A percentile compares a stretch with the other conserved stretches of the same genome.
Evolutionary conservation across 2,888 invertebrate genomes (phyloP).

Genomic region (Amiota minor): DNA sequence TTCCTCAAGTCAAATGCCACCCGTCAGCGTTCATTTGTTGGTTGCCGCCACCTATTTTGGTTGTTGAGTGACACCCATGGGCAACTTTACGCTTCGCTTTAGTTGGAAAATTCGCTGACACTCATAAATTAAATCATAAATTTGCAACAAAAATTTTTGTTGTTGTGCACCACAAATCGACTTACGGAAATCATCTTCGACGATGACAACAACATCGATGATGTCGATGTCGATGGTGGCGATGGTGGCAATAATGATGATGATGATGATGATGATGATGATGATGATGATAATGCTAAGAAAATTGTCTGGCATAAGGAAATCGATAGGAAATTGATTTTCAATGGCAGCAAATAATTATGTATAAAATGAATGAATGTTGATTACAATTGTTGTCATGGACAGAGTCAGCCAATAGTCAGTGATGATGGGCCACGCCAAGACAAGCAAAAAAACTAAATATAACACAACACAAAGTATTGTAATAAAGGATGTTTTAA

Average conservation of each 20-base stretch:
- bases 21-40: background rate
- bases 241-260: background rate
- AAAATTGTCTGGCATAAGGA: constrained; percentile 49
- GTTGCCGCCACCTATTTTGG: no score
- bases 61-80: background rate
- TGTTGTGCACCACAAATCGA: background rate
- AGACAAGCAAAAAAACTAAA: background rate
- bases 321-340: constrained; percentile 65
- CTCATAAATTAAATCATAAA: constrained; percentile 66
- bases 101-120: constrained; percentile 27
- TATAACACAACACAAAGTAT: background rate
- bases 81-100: background rate
- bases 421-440: no score
- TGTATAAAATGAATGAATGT: constrained; percentile 29
- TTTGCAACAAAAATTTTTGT: constrained; percentile 58
- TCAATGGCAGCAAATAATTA: constrained; percentile 62
- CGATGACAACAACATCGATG: background rate
- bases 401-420: background rate
- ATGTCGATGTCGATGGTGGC: background rate
- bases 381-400: constrained; percentile 41
- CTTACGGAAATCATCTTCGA: constrained; percentile 14
- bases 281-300: background rate
- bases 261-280: background rate
- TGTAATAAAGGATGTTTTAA: constrained; percentile 15
- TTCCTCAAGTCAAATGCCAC: background rate